These are phyloP conservation scores for Sphaeridia pumilis DNA, from an alignment of 2,888 invertebrate species.

Conservation along the genomic window DNA sequence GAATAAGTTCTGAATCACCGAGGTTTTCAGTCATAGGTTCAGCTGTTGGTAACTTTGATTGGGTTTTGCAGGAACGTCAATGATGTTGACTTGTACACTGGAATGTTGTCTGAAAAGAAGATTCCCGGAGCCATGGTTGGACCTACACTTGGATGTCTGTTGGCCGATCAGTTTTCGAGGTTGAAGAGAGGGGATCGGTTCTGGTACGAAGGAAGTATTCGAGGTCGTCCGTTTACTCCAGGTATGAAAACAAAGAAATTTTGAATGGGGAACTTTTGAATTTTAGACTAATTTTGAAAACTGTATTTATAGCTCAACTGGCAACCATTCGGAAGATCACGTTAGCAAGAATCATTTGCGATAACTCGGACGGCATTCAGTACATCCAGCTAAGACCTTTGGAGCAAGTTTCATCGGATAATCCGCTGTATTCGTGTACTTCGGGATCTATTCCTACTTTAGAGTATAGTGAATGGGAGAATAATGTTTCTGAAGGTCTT, in stretches of 20 bases:
- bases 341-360: slow-evolving; percentile 45
- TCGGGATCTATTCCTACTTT: slow-evolving; percentile 1
- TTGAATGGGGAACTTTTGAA: no score
- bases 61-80: slow-evolving; percentile 44
- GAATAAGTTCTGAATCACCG: no score
- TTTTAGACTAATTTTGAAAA: background rate
- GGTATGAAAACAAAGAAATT: slow-evolving; percentile 39
- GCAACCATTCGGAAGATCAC: slow-evolving; percentile 55
- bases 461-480: slow-evolving; percentile 6
- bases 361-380: slow-evolving; percentile 44
- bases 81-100: slow-evolving; percentile 74
- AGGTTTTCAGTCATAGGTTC: background rate
- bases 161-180: slow-evolving; percentile 68
- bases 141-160: slow-evolving; percentile 71
- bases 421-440: slow-evolving; percentile 9
- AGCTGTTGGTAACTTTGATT: background rate
- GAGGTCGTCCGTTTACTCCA: slow-evolving; percentile 60
- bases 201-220: slow-evolving; percentile 90
- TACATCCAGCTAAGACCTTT: slow-evolving; percentile 43
- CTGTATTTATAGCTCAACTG: slow-evolving; percentile 53
- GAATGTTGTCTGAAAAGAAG: slow-evolving; percentile 68
- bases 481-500: background rate
- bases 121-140: slow-evolving; percentile 71
- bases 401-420: slow-evolving; percentile 6
- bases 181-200: slow-evolving; percentile 78